Evolutionary conservation across 2,113 vertebrate species (phyloP), one percentile per base, ranked within the genome.

Genomic region (Oncorhynchus gorbuscha): DNA sequence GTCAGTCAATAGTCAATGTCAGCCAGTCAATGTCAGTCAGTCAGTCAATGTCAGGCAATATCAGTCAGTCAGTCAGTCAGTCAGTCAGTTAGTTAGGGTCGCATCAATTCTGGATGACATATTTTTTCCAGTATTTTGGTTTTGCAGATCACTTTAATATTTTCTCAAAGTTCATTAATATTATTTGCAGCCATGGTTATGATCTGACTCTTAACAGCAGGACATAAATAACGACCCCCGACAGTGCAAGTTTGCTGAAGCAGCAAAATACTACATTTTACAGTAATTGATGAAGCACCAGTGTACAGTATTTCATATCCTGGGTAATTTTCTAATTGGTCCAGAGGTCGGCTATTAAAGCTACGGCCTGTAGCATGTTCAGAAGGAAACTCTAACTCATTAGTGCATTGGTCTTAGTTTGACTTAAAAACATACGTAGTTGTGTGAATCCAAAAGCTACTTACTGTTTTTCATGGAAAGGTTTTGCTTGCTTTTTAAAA

Each of bases 271-370:
- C 71, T 74, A 20, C 1, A 72, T 86, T 90, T 91, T 90, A 88
- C 74, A 7, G 82, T 91, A 90, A 90, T 89, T 92, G 91, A 91
- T 91, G 85, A 86, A 88, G 86, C 82, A 78, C 77, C 59, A 4
- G 58, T 59, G 65, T 72, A 83, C 84, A 77, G 84, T 90, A 90
- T 90, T 91, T 91, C 89, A 91, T 86, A 83, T 76, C 76, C 82
- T 59, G 88, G 86, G 88, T 87, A 89, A 91, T 92, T 92, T 90
- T 87, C 90, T 90, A 92, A 91, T 91, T 92, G 91, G 85, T 45
- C n/a, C 26, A 82, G 75, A 81, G 82, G 72, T 70, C 76, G 39
- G 9, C 9, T 45, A 45, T 76, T 13, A 67, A 80, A 71, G 81
- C 79, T 80, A 75, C 64, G 70, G 76, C 77, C 79, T 75, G 73